phyloP scores from a whole-genome alignment of 2,797 vertebrate species.

The Gambelia wislizenii region DNA sequence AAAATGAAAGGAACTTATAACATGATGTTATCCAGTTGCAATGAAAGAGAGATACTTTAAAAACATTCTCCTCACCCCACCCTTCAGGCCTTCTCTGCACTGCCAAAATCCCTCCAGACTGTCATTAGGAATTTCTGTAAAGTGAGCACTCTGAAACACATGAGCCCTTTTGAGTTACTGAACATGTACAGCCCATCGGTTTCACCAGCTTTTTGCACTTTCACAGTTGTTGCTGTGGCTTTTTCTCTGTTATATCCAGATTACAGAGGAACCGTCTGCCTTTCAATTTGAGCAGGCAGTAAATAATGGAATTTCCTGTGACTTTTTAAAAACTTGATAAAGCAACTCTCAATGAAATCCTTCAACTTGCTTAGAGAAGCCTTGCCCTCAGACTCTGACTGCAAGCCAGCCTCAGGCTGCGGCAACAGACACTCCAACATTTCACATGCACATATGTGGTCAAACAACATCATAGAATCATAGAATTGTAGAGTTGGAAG shows the following conservation, averaged over 20 bases:
- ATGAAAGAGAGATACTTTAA: constrained; percentile 55
- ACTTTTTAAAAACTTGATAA: constrained; percentile 60
- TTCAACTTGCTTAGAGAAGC: constrained; percentile 52
- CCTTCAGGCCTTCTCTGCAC: background rate
- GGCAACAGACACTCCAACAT: background rate
- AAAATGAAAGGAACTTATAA: constrained; percentile 28
- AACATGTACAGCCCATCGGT: constrained; percentile 51
- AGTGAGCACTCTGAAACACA: constrained; percentile 65
- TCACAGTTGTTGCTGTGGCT: constrained; percentile 66
- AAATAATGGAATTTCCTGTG: constrained; percentile 46
- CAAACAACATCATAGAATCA: no score
- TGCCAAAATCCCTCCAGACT: constrained; percentile 19
- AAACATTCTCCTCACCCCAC: constrained; percentile 47
- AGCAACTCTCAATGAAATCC: constrained; percentile 40
- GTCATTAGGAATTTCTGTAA: constrained; percentile 67
- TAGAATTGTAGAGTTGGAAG: no score
- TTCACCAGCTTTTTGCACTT: constrained; percentile 54
- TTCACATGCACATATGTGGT: no score
- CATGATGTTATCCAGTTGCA: constrained; percentile 44
- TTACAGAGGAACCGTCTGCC: constrained; percentile 42
- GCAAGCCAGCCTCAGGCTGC: constrained; percentile 38
- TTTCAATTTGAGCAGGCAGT: constrained; percentile 42
- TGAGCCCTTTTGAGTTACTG: constrained; percentile 65
- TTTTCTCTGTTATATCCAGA: constrained; percentile 67
- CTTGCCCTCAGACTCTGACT: background rate